phyloP scores from a whole-genome alignment of 1,140 invertebrate species.

The Sycobia sp. region DNA sequence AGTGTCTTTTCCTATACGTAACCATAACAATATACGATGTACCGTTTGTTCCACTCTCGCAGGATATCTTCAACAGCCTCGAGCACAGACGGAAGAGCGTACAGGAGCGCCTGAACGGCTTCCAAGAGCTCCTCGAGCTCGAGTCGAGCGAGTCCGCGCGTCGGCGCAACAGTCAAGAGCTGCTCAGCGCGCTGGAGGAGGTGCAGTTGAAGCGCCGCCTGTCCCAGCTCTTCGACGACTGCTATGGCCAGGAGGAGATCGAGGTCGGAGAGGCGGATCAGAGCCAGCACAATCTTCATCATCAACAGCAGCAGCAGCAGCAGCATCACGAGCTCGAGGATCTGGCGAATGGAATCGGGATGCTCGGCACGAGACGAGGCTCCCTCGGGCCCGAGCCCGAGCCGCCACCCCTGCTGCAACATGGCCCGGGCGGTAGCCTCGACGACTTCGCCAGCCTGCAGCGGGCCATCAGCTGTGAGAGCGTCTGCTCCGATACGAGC shows the following conservation, averaged over 20 bases:
- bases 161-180: slow-evolving; percentile 51
- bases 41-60: too few species aligned
- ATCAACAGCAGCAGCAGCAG: neutral
- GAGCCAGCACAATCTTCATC: too few species aligned
- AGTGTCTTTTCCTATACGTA: too few species aligned
- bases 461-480: slow-evolving; percentile 80
- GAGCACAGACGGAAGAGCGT: slow-evolving; percentile 54
- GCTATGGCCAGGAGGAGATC: neutral
- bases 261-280: neutral
- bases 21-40: too few species aligned
- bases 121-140: slow-evolving; percentile 50
- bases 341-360: slow-evolving; percentile 42
- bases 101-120: slow-evolving; percentile 51
- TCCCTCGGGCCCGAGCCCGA: slow-evolving; percentile 46
- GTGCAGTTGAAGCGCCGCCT: slow-evolving; percentile 50
- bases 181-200: slow-evolving; percentile 50
- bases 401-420: slow-evolving; percentile 36
- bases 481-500: slow-evolving; percentile 81
- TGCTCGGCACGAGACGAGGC: slow-evolving; percentile 11
- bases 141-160: slow-evolving; percentile 43
- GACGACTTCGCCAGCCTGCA: slow-evolving; percentile 59
- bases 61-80: slow-evolving; percentile 59
- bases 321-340: slow-evolving; percentile 9
- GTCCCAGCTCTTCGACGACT: slow-evolving; percentile 43
- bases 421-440: neutral